phyloP scores from a whole-genome alignment of 2,797 vertebrate species.

The Clamator glandarius region DNA sequence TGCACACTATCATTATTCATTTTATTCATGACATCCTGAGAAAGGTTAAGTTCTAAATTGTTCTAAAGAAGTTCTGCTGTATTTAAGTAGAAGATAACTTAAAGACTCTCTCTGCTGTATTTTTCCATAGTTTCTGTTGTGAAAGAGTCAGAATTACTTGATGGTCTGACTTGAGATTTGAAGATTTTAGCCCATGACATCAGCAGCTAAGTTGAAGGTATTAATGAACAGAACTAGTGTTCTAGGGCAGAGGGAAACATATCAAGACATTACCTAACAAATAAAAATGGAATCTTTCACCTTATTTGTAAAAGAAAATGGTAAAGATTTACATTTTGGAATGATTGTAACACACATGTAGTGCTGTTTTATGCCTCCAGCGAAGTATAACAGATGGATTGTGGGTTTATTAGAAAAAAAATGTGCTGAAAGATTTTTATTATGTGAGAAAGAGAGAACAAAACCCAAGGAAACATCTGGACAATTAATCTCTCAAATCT shows the following conservation, averaged over 20 bases:
- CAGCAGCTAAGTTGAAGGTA: slow-evolving; percentile 44
- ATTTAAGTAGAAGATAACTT: not conserved
- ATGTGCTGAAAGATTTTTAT: slow-evolving; percentile 78
- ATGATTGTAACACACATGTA: slow-evolving; percentile 47
- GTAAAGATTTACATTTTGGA: slow-evolving; percentile 54
- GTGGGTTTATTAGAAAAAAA: slow-evolving; percentile 74
- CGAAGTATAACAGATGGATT: slow-evolving; percentile 76
- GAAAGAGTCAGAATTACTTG: slow-evolving; percentile 16
- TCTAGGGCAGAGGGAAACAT: slow-evolving; percentile 20
- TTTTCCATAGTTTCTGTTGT: slow-evolving; percentile 16
- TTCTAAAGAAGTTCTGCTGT: not conserved
- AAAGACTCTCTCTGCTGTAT: not conserved
- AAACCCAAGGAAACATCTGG: slow-evolving; percentile 88
- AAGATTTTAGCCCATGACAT: not conserved
- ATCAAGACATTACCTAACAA: slow-evolving; percentile 51
- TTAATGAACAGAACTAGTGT: slow-evolving; percentile 33
- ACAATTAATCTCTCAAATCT: slow-evolving; percentile 82
- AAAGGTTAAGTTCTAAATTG: not conserved
- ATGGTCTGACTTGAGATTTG: not conserved
- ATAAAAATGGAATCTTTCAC: slow-evolving; percentile 59
- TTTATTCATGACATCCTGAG: not conserved
- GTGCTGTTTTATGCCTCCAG: slow-evolving; percentile 61
- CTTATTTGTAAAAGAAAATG: slow-evolving; percentile 51
- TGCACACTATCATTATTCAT: not conserved
- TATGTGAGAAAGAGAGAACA: slow-evolving; percentile 87